Conservation (phyloP, 2,113 vertebrate species). For the Pygoscelis antarcticus region DNA sequence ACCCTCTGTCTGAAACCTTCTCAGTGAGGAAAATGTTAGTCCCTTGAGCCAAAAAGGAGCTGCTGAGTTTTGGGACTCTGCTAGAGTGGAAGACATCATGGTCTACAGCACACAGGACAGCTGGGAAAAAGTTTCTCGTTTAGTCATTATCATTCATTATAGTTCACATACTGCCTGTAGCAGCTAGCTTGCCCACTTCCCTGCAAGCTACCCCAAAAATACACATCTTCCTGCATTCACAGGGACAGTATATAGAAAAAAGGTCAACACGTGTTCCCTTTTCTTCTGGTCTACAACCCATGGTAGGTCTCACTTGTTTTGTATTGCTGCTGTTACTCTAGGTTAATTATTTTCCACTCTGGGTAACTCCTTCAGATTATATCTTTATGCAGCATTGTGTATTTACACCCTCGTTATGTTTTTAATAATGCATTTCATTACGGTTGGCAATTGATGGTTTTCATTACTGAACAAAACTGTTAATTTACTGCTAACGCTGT, state of each 20-base stretch:
- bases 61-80: not conserved
- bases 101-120: not conserved
- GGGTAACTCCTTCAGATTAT: constrained; percentile 6
- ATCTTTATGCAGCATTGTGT: constrained; percentile 28
- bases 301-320: not conserved
- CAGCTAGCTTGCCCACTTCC: not conserved
- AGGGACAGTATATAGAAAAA: not conserved
- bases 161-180: not conserved
- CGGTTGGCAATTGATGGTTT: constrained; percentile 52
- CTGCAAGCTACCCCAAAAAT: not conserved
- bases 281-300: not conserved
- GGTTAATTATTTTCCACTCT: not conserved
- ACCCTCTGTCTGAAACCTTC: not conserved
- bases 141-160: not conserved
- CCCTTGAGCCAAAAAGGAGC: not conserved
- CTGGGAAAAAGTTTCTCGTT: not conserved
- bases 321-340: not conserved
- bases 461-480: constrained; percentile 55
- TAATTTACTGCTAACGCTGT: constrained; percentile 44
- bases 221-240: not conserved
- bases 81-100: not conserved
- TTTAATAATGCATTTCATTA: constrained; percentile 68
- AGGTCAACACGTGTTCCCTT: fast-evolving
- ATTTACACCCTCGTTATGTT: constrained; percentile 47
- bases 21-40: not conserved